phyloP scores from a whole-genome alignment of 2,113 vertebrate genomes.

The Lipotes vexillifer region DNA sequence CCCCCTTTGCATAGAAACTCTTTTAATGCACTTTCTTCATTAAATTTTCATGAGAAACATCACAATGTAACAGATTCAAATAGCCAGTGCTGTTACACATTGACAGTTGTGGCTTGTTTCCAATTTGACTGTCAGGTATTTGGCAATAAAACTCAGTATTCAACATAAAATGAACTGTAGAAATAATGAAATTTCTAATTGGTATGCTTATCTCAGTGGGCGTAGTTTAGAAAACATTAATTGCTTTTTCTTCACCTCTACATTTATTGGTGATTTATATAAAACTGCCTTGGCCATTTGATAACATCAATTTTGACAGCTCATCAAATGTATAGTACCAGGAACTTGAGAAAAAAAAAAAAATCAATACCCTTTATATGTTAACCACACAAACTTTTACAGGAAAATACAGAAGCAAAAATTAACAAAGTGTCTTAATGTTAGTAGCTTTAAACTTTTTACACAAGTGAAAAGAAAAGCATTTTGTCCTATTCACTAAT shows the following conservation, averaged over 20 bases:
- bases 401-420: slow-evolving; percentile 31
- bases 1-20: slow-evolving; percentile 63
- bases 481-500: slow-evolving; percentile 72
- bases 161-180: slow-evolving; percentile 71
- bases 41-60: slow-evolving; percentile 84
- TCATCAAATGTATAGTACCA: slow-evolving; percentile 46
- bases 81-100: slow-evolving; percentile 66
- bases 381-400: not conserved
- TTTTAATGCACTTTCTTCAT: slow-evolving; percentile 78
- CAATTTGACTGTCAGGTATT: slow-evolving; percentile 89
- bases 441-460: slow-evolving; percentile 53
- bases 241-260: slow-evolving; percentile 59
- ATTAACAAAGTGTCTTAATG: slow-evolving; percentile 48
- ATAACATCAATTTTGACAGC: slow-evolving; percentile 64
- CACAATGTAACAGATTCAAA: slow-evolving; percentile 79
- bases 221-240: slow-evolving; percentile 71
- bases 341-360: not conserved
- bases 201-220: slow-evolving; percentile 73
- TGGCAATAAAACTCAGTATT: slow-evolving; percentile 83
- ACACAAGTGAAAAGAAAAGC: slow-evolving; percentile 66
- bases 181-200: slow-evolving; percentile 81
- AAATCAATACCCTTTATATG: not conserved
- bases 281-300: slow-evolving; percentile 65
- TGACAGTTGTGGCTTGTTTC: slow-evolving; percentile 83
- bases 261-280: slow-evolving; percentile 71